phyloP scores from a whole-genome alignment of 2,113 vertebrate species.

The Nanger granti region DNA sequence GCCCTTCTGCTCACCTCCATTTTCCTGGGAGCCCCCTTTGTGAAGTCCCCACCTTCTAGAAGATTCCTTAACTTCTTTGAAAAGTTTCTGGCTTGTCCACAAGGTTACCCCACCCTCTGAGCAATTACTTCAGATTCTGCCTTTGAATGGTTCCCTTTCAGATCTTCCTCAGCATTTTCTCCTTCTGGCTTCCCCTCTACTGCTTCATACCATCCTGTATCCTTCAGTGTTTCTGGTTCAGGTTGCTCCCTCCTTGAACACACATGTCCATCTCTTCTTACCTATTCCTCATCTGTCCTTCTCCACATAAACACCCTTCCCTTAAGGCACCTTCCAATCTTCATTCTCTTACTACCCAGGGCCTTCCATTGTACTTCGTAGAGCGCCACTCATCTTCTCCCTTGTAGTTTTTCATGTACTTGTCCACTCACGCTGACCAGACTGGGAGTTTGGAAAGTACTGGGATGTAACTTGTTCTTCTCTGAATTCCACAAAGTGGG shows the following conservation, averaged over 20 bases:
- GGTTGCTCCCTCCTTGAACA: not conserved
- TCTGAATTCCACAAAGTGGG: not conserved
- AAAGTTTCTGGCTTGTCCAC: not conserved
- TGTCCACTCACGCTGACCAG: not conserved
- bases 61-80: not conserved
- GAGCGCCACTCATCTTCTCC: not conserved
- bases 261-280: not conserved
- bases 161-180: not conserved
- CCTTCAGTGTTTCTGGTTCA: not conserved
- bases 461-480: not conserved
- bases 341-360: not conserved
- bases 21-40: not conserved
- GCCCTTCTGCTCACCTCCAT: not conserved
- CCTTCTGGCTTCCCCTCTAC: not conserved
- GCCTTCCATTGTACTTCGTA: not conserved
- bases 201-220: not conserved
- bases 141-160: constrained; percentile 2
- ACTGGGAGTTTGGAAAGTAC: not conserved
- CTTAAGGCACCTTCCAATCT: not conserved
- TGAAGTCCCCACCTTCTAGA: not conserved
- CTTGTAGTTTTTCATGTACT: not conserved
- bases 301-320: not conserved
- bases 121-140: constrained; percentile 23
- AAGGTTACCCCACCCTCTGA: not conserved
- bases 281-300: not conserved